Conservation (phyloP, 2,113 vertebrate species). For the Callocephalon fimbriatum region DNA sequence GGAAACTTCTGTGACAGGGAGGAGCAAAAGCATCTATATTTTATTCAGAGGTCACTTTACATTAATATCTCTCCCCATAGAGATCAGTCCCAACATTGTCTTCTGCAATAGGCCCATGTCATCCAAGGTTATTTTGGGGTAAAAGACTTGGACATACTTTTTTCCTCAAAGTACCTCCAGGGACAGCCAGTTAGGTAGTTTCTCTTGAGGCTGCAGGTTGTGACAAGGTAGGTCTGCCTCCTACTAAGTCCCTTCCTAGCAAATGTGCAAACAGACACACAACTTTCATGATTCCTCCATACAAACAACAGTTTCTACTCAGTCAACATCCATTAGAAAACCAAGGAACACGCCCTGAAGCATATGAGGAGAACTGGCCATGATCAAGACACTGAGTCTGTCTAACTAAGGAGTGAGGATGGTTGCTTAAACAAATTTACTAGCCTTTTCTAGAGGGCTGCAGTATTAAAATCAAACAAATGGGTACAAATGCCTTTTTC, state of each 20-base stretch:
- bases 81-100: neutral
- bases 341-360: neutral
- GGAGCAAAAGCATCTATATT: slow-evolving; percentile 30
- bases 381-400: neutral
- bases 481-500: neutral
- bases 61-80: neutral
- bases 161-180: neutral
- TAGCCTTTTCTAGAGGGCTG: neutral
- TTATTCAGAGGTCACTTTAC: slow-evolving; percentile 13
- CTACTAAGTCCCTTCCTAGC: neutral
- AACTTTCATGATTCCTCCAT: neutral
- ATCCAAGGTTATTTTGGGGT: neutral
- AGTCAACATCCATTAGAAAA: neutral
- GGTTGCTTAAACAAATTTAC: neutral
- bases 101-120: neutral
- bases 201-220: neutral
- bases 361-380: neutral
- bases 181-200: neutral
- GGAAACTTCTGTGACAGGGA: neutral
- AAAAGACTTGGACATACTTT: neutral
- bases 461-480: neutral
- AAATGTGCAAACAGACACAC: neutral
- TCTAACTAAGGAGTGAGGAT: neutral
- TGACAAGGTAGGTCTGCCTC: neutral
- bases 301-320: neutral